A percentile compares a stretch with the other conserved stretches of the same genome.
These are phyloP conservation scores for Steinernema feltiae DNA, from an alignment of 1,140 invertebrate species.

Conservation along the genomic window DNA sequence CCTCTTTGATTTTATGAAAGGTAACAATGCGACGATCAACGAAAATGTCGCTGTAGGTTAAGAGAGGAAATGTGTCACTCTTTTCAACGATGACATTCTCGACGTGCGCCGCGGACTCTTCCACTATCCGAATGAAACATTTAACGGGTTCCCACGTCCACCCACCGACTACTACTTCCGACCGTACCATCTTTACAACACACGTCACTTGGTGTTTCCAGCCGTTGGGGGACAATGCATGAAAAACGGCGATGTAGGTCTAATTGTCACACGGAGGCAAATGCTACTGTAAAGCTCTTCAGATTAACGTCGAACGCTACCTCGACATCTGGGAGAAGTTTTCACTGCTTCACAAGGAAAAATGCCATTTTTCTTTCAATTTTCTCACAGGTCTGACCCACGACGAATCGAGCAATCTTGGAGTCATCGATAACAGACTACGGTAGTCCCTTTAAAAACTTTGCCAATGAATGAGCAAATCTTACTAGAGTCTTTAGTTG, in stretches of 20 bases:
- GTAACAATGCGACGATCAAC: not conserved
- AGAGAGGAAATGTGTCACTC: conserved; percentile 6
- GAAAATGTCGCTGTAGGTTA: not conserved
- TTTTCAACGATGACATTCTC: conserved; percentile 52
- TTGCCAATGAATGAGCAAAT: no score
- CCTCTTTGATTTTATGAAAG: conserved; percentile 3
- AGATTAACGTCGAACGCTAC: not conserved
- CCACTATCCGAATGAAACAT: conserved; percentile 43
- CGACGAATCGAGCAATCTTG: conserved; percentile 38
- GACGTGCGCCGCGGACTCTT: conserved; percentile 41
- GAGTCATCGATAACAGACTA: conserved; percentile 35
- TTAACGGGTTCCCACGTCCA: conserved; percentile 39
- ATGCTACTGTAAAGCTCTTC: not conserved
- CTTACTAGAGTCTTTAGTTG: no score
- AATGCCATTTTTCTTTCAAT: conserved; percentile 53
- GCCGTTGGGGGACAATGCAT: not conserved
- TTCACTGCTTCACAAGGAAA: conserved; percentile 34
- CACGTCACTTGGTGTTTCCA: not conserved
- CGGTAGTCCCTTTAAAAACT: conserved; percentile 16
- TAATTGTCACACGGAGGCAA: not conserved
- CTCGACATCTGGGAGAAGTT: conserved; percentile 47
- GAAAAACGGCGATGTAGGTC: not conserved
- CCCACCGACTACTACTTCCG: conserved; percentile 52
- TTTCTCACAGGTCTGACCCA: conserved; percentile 50
- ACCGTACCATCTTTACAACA: conserved; percentile 23